Evolutionary conservation across 2,888 invertebrate species (phyloP), one percentile per base, ranked within the genome.

Genomic region (Megastigmus dorsalis): DNA sequence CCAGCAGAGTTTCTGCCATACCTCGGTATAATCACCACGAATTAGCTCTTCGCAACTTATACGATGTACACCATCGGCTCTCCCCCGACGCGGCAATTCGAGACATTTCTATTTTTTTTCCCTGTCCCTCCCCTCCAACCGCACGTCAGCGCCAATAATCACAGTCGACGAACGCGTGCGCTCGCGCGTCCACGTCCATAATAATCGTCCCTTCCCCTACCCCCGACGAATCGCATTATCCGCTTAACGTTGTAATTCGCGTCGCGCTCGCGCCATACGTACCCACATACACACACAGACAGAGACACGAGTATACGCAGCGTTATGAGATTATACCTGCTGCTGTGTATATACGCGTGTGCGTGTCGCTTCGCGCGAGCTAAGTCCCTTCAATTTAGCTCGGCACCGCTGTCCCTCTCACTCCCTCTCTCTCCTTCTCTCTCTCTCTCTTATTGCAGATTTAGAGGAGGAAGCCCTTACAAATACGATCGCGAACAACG

Each of bases 131-230:
- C n/a, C n/a, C n/a, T n/a, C n/a, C n/a, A n/a, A n/a, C n/a, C n/a
- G n/a, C 38, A n/a, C 50, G 63, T 50, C 63, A 43, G n/a, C 55
- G 26, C 33, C 50, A 6, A 36, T 63, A 63, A 63, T 23, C 48
- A 48, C 30, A 33, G 9, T 7, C 6, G 10, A 5, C 6, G 10
- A 5, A 20, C 23, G 9, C 18, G 9, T 10, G 18, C 43, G 15
- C 10, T 9, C 26, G 45, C 18, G 15, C 59, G 18, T 48, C 33
- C 48, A 36, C 36, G 36, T 50, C 23, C 36, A 36, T 63, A 63
- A 50, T 63, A 63, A 63, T 63, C 36, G 63, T 63, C 48, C 26
- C n/a, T n/a, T n/a, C n/a, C n/a, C n/a, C n/a, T n/a, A n/a, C n/a
- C 33, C 15, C 9, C 23, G 48, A 26, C 50, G 50, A 50, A 63